These are phyloP conservation scores for Oxyura jamaicensis DNA, from an alignment of 2,113 vertebrate genomes.

Conservation along the genomic window DNA sequence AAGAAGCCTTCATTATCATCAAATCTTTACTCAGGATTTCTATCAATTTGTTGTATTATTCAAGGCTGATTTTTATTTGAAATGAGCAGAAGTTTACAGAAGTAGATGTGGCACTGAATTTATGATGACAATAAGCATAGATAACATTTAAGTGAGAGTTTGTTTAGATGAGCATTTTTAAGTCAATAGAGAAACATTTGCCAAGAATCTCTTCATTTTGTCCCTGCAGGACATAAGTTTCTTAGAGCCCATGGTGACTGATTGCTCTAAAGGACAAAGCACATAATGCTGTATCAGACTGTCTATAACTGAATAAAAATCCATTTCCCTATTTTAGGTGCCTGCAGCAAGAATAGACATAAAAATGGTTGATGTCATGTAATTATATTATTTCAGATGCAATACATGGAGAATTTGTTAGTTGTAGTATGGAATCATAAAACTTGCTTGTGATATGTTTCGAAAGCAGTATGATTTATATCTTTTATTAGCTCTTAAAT, in stretches of 20 bases:
- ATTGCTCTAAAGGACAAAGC: constrained; percentile 1
- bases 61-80: neutral
- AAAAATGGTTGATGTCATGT: constrained; percentile 45
- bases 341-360: neutral
- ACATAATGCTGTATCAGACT: neutral
- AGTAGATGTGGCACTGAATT: neutral
- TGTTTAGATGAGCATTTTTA: neutral
- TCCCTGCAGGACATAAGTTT: neutral
- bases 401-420: neutral
- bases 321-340: neutral
- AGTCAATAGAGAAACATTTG: neutral
- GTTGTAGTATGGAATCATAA: neutral
- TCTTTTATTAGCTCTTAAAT: constrained; percentile 52
- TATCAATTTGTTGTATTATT: neutral
- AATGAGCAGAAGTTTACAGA: neutral
- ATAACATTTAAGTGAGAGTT: neutral
- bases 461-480: constrained; percentile 7
- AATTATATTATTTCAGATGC: constrained; percentile 45
- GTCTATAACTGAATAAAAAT: constrained; percentile 4
- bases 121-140: neutral
- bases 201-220: neutral
- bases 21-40: neutral
- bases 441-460: neutral
- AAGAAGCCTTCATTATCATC: neutral
- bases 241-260: neutral